Percentiles rank a stretch among this genome's conserved stretches.
Evolutionary conservation across 2,888 invertebrate species (phyloP).

Genomic region (Limnephilus lunatus): DNA sequence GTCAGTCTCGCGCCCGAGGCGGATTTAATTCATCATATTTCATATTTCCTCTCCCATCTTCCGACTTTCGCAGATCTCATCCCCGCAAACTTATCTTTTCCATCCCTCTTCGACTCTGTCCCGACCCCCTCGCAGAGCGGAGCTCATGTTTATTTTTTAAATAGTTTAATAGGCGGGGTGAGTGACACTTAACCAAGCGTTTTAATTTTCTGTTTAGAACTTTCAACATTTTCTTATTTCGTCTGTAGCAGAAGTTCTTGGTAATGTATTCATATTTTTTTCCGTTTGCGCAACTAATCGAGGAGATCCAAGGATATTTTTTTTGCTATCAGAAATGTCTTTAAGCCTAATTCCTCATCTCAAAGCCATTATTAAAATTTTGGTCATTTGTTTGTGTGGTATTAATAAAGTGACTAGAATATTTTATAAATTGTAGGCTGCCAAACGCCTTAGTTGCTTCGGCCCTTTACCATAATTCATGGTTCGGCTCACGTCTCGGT

Average conservation of each 20-base stretch:
- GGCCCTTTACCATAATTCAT: too few species aligned
- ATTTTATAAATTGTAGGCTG: too few species aligned
- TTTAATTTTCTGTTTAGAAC: neutral
- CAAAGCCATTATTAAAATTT: neutral
- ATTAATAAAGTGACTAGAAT: too few species aligned
- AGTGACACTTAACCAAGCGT: neutral
- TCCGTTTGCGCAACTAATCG: neutral
- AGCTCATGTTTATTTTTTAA: neutral
- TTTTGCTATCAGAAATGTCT: neutral
- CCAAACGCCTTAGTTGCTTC: too few species aligned
- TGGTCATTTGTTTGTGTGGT: neutral
- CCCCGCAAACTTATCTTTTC: neutral
- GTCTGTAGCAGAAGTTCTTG: neutral
- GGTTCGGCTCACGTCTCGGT: too few species aligned
- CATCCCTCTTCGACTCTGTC: neutral
- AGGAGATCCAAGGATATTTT: neutral
- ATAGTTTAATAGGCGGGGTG: neutral
- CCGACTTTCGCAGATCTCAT: neutral
- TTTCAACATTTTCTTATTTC: neutral
- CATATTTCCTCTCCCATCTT: neutral
- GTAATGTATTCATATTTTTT: neutral
- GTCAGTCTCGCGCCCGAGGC: neutral
- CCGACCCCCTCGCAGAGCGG: neutral
- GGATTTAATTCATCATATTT: slow-evolving; percentile 29
- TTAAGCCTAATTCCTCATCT: neutral